These are phyloP conservation scores for Penaeus japonicus DNA, from an alignment of 1,140 invertebrate genomes.

Conservation along the genomic window DNA sequence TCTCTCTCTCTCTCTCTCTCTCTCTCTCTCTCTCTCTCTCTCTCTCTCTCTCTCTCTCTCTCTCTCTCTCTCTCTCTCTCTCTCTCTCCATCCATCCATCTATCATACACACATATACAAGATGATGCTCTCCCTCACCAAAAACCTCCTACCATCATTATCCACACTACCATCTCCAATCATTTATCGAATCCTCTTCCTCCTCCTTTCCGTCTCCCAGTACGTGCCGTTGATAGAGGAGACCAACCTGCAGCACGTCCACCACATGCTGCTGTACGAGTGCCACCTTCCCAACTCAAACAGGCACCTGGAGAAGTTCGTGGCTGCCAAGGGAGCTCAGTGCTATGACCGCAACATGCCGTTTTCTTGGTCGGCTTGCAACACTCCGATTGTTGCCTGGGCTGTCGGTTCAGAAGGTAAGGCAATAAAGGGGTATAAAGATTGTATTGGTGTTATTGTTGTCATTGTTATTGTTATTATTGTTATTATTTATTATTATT, in stretches of 20 bases:
- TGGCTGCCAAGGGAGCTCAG: conserved; percentile 68
- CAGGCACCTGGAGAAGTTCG: conserved; percentile 31
- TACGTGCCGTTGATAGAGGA: conserved; percentile 38
- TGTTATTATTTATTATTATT: no score
- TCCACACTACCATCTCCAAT: no score
- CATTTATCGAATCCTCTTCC: not conserved
- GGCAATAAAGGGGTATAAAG: not conserved
- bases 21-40: no score
- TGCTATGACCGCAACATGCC: conserved; percentile 75
- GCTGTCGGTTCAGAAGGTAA: conserved; percentile 54
- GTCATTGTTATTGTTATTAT: no score
- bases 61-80: no score
- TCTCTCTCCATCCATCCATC: no score
- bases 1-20: no score
- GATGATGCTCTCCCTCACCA: not conserved
- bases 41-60: no score
- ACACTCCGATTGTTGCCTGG: conserved; percentile 41
- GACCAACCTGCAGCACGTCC: conserved; percentile 63
- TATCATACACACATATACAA: no score
- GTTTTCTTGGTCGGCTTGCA: conserved; percentile 72
- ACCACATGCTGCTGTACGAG: conserved; percentile 77
- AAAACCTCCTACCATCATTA: not conserved
- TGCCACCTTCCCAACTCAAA: conserved; percentile 66
- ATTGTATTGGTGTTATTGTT: not conserved
- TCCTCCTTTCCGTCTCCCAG: not conserved